These are phyloP conservation scores for Ellobium chinense DNA, from an alignment of 2,888 invertebrate species.

Conservation along the genomic window DNA sequence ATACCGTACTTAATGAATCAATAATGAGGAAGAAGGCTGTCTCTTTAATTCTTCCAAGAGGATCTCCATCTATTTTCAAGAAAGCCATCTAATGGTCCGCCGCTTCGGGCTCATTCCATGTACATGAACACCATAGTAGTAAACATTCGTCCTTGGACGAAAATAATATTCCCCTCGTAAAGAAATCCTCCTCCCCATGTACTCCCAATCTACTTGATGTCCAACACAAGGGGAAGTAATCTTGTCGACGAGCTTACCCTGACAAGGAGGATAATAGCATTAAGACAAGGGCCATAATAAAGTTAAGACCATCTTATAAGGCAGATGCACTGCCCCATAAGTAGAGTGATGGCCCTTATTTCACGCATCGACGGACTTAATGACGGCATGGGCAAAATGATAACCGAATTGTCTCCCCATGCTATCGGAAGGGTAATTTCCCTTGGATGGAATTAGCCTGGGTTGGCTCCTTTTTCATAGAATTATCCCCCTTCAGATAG, in stretches of 20 bases:
- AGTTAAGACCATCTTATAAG: background rate
- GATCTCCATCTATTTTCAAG: no score
- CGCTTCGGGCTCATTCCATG: no score
- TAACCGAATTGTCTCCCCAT: conserved; percentile 1
- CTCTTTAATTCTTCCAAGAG: no score
- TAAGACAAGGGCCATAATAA: background rate
- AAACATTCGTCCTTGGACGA: no score
- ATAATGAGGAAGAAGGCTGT: no score
- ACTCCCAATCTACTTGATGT: background rate
- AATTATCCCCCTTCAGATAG: background rate
- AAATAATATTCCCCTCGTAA: no score
- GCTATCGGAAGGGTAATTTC: background rate
- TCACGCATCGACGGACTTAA: conserved; percentile 4
- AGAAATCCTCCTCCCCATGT: no score
- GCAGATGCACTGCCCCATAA: background rate
- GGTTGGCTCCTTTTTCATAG: background rate
- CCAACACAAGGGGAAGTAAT: background rate
- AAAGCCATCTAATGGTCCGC: no score
- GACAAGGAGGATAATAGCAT: background rate
- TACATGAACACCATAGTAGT: no score
- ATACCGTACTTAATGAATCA: no score
- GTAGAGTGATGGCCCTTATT: conserved; percentile 12
- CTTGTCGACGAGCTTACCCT: background rate
- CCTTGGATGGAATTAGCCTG: background rate
- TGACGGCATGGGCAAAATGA: background rate